Evolutionary conservation across 2,888 invertebrate genomes (phyloP).

Genomic region (Macroteleia sp.): DNA sequence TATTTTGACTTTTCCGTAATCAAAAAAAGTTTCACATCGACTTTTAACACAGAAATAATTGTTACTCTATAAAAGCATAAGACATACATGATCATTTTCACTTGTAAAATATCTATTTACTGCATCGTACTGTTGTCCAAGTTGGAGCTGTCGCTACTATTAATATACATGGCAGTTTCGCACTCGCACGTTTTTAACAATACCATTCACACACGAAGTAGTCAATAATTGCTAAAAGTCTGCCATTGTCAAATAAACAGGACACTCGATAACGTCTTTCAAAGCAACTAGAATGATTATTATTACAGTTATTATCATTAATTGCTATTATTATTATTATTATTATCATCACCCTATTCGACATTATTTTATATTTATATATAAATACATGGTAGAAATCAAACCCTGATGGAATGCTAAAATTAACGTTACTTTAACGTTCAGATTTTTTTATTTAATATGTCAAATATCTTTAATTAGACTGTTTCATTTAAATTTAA

Average conservation of each 20-base stretch:
- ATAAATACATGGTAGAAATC: constrained; percentile 40
- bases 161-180: constrained; percentile 75
- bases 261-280: constrained; percentile 30
- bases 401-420: too few species aligned
- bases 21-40: constrained; percentile 33
- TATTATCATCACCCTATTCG: constrained; percentile 30
- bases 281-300: constrained; percentile 55
- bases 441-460: too few species aligned
- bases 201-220: constrained; percentile 65
- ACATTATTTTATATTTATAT: constrained; percentile 39
- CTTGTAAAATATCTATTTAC: constrained; percentile 81
- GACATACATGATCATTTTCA: constrained; percentile 80
- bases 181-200: constrained; percentile 70
- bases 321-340: constrained; percentile 46
- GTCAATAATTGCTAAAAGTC: constrained; percentile 46
- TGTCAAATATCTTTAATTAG: too few species aligned
- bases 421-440: constrained; percentile 18
- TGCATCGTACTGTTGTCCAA: constrained; percentile 65
- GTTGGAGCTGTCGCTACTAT: constrained; percentile 66
- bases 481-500: too few species aligned
- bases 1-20: constrained; percentile 27
- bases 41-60: constrained; percentile 81
- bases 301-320: constrained; percentile 43
- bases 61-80: constrained; percentile 78
- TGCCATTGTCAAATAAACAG: constrained; percentile 43